Evolutionary conservation across 2,888 invertebrate genomes (phyloP).

Genomic region (Eudemis profundana): DNA sequence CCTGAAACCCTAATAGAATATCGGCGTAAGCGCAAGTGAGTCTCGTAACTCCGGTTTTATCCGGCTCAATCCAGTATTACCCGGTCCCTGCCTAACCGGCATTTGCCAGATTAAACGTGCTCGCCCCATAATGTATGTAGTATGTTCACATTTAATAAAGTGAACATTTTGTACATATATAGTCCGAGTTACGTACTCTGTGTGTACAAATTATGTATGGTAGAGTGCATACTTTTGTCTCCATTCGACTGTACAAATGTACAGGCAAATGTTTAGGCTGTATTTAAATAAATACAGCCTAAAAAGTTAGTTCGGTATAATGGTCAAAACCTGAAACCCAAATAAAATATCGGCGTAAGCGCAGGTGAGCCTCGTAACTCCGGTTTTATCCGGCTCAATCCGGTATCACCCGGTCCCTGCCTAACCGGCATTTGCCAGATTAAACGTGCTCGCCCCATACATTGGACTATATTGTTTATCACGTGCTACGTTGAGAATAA

Average conservation of each 20-base stretch:
- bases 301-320: too few relatives aligned
- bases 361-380: constrained; percentile 3
- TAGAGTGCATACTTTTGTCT: too few relatives aligned
- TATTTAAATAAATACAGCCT: too few relatives aligned
- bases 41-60: constrained; percentile 11
- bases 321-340: not conserved
- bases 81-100: constrained; percentile 7
- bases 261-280: too few relatives aligned
- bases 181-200: too few relatives aligned
- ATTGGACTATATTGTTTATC: constrained; percentile 29
- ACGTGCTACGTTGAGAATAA: constrained; percentile 20
- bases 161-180: too few relatives aligned
- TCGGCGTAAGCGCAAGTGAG: not conserved
- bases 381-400: constrained; percentile 18
- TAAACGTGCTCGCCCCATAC: constrained; percentile 23
- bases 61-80: constrained; percentile 11
- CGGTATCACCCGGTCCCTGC: constrained; percentile 5
- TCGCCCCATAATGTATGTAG: too few relatives aligned
- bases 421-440: constrained; percentile 23
- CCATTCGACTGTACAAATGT: too few relatives aligned
- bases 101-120: constrained; percentile 28
- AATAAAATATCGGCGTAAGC: not conserved
- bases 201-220: too few relatives aligned
- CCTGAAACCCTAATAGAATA: not conserved
- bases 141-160: too few relatives aligned